Base-by-base conservation (phyloP, 2,113 vertebrate genomes). In the Aplodontia rufa region DNA sequence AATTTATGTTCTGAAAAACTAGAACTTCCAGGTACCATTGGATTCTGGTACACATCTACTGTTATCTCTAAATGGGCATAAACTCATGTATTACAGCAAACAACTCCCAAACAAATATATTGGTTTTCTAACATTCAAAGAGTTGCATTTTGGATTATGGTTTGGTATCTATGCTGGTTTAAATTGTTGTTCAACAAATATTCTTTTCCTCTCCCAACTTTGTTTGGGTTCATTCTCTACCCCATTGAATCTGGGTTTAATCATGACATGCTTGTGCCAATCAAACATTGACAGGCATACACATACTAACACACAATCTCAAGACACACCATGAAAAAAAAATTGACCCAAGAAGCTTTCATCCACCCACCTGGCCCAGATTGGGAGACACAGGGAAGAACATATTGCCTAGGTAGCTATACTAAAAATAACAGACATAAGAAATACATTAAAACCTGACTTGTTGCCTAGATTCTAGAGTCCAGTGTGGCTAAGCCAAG, bases 231-330 rank as follows among this genome's bases (percentile, higher is more conserved):
- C 55, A 5, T 68, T 62, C 49, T 79, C 35, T 14, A 47, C 1
- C 49, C 19, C 40, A 58, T 0, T 69, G 13, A 91, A 66, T 1
- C 35, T 76, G 37, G 8, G 28, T 5, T 89, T 80, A 13, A 53
- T 24, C 24, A 9, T 40, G 62, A 82, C 17, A 80, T 88, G 3
- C 20, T 68, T 58, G 72, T 40, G 8, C 30, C 68, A 91, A 4
- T 19, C 0, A 17, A 42, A 78, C 51, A n/a, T 22, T 79, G 40
- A 17, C 66, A 94, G 47, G 40, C 1, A 24, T 26, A 20, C 0
- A 64, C 14, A 8, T 6, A 4, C 1, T 2, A 16, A 4, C 66
- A 32, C 49, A 4, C 2, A 32, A 8, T 22, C 3, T 47, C 45
- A 19, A 49, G 42, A 82, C 12, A 14, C 2, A 3, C 12, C 7